These are phyloP conservation scores for Acronicta alni DNA, from an alignment of 2,888 invertebrate species.

Conservation along the genomic window DNA sequence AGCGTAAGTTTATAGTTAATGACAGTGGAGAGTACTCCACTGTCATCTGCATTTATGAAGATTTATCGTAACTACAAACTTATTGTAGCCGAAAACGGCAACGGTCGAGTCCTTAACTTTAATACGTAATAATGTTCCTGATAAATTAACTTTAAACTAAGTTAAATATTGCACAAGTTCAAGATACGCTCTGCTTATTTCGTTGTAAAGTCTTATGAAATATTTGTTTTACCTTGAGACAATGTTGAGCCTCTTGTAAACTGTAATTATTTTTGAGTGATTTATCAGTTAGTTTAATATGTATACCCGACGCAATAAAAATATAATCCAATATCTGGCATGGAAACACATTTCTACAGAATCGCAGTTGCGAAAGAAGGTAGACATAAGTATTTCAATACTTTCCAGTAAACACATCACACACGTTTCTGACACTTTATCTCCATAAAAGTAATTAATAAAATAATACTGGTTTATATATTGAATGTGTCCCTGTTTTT, in stretches of 20 bases:
- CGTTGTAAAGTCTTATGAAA: constrained; percentile 26
- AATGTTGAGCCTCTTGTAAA: constrained; percentile 1
- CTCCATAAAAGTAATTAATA: too few relatives aligned
- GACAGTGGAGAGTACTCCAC: too few relatives aligned
- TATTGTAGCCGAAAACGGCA: constrained; percentile 60
- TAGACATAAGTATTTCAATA: too few relatives aligned
- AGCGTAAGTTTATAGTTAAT: too few relatives aligned
- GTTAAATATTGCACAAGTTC: constrained; percentile 54
- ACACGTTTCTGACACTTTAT: too few relatives aligned
- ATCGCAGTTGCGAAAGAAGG: too few relatives aligned
- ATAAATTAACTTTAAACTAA: constrained; percentile 56
- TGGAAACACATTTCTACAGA: too few relatives aligned
- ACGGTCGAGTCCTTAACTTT: constrained; percentile 52
- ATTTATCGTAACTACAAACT: constrained; percentile 73
- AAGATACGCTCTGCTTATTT: constrained; percentile 44
- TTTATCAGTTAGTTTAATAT: not conserved
- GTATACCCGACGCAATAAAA: too few relatives aligned
- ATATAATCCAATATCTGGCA: too few relatives aligned
- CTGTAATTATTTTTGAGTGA: not conserved
- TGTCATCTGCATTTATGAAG: constrained; percentile 76
- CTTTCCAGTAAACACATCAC: too few relatives aligned
- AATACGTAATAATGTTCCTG: constrained; percentile 56
- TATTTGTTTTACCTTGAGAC: constrained; percentile 1
- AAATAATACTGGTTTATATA: too few relatives aligned
- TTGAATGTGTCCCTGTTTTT: too few relatives aligned